A percentile compares a stretch with the other conserved stretches of the same genome.
Evolutionary conservation across 1,140 invertebrate genomes (phyloP).

Genomic region (Penaeus chinensis): DNA sequence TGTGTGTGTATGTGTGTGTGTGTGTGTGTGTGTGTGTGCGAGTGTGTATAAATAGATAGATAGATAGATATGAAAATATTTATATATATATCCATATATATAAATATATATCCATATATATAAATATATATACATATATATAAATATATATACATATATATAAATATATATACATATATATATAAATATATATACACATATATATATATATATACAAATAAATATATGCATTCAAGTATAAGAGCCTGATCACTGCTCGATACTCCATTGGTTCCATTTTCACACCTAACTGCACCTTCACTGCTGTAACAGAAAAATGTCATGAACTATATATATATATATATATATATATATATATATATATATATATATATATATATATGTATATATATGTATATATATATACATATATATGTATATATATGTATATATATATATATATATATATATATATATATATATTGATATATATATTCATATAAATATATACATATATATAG

Average conservation of each 20-base stretch:
- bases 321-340: not conserved
- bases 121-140: not conserved
- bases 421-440: no score
- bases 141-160: not conserved
- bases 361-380: conserved; percentile 13
- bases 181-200: conserved; percentile 2
- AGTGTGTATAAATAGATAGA: not conserved
- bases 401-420: not conserved
- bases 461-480: no score
- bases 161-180: conserved; percentile 1
- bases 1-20: not conserved
- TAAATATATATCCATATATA: conserved; percentile 16
- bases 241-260: no score
- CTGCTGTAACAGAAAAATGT: no score
- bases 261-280: no score
- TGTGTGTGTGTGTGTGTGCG: not conserved
- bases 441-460: no score
- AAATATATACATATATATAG: no score
- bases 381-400: conserved; percentile 8
- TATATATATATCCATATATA: conserved; percentile 19
- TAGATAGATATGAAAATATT: not conserved
- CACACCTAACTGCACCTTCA: no score
- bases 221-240: no score
- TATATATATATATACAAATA: not conserved
- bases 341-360: conserved; percentile 17